Evolutionary conservation across 2,888 invertebrate genomes (phyloP), one percentile per base, ranked within the genome.

Genomic region (Homarus gammarus): DNA sequence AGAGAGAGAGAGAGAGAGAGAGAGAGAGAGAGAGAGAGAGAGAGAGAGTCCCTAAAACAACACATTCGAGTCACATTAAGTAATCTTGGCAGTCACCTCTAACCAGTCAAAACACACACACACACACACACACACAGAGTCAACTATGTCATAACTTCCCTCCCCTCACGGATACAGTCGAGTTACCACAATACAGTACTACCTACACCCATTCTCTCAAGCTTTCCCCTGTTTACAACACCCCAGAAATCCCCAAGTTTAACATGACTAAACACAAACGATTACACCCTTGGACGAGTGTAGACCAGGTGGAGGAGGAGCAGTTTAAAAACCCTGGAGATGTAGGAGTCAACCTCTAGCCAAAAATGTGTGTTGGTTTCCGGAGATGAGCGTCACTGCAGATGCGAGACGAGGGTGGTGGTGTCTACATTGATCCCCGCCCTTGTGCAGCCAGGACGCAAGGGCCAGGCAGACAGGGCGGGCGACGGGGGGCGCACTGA

Each of bases 21-120:
- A 68, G 68, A 49, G 70, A 44, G 83, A 49, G 83, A 73, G 51
- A 73, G 72, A 56, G 72, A 84, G 72, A 84, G 51, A 73, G 72
- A 73, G 84, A 70, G 70, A 36, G 49, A 18, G 38, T 44, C 40
- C 2, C 36, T 72, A 27, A 38, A 44, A 38, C 18, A 38, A 75
- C 1, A n/a, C n/a, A n/a, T n/a, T n/a, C n/a, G n/a, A n/a, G n/a
- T 36, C 22, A 6, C 15, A 36, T n/a, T 72, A n/a, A 31, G 36
- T 72, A 36, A n/a, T 12, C 72, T n/a, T 38, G 72, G 36, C 36
- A 12, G 15, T 18, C 38, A 36, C 72, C 72, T 72, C 40, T 22
- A 40, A 27, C 22, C 22, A 22, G 40, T 38, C n/a, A n/a, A n/a
- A n/a, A n/a, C 75, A 75, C 75, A 73, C 73, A 73, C 73, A 73